phyloP scores from a whole-genome alignment of 2,797 vertebrate species.

The Danio tinwini region DNA sequence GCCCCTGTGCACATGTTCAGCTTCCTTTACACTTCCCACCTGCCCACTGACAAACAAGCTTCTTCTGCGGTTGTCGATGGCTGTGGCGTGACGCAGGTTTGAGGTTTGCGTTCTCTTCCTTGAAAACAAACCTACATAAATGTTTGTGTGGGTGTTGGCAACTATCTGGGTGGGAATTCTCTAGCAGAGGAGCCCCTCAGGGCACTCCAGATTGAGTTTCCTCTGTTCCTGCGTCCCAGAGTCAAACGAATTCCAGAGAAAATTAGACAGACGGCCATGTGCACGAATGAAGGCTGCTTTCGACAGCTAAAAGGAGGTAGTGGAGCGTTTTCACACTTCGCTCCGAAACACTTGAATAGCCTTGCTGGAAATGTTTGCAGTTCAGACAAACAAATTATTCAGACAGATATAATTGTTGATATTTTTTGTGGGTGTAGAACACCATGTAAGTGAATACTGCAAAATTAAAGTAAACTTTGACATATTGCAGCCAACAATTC shows the following conservation, averaged over 20 bases:
- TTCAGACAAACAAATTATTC: too few relatives aligned
- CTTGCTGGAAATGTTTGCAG: too few relatives aligned
- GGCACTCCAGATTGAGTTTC: conserved; percentile 78
- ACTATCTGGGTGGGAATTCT: conserved; percentile 70
- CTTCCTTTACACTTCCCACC: conserved; percentile 52
- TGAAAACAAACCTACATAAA: conserved; percentile 56
- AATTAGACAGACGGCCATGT: conserved; percentile 67
- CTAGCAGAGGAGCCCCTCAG: conserved; percentile 73
- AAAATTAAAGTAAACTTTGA: too few relatives aligned
- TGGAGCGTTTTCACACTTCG: too few relatives aligned
- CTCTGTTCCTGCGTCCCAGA: conserved; percentile 75
- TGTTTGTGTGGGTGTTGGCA: conserved; percentile 61
- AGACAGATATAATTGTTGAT: too few relatives aligned
- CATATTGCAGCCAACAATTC: too few relatives aligned
- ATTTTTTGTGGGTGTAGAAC: too few relatives aligned
- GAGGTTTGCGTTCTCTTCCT: conserved; percentile 31
- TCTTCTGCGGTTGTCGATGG: conserved; percentile 46
- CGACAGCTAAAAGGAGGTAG: conserved; percentile 3
- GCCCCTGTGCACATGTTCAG: conserved; percentile 47
- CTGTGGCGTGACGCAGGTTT: conserved; percentile 46
- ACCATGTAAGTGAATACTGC: too few relatives aligned
- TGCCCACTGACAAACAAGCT: conserved; percentile 51
- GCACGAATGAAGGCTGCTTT: conserved; percentile 31
- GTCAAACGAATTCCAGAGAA: conserved; percentile 83
- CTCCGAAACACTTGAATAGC: too few relatives aligned